Evolutionary conservation across 92 coral and sea anemone genomes (phyloP).

Genomic region (Porites cylindrica): DNA sequence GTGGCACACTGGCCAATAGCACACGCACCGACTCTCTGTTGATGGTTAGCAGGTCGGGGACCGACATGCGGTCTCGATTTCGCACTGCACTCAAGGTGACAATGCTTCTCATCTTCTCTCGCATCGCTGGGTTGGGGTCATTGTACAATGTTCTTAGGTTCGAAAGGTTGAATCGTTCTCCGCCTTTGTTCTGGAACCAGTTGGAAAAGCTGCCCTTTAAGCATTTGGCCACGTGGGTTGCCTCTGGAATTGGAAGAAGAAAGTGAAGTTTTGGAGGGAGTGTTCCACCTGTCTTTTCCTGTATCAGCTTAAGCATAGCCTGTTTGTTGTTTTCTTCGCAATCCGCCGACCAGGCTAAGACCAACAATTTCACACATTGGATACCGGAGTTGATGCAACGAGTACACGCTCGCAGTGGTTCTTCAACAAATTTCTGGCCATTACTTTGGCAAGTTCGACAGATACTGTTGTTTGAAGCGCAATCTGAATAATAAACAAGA

Average conservation of each 20-base stretch:
- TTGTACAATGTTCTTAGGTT: constrained; percentile 49
- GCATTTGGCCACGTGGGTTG: constrained; percentile 49
- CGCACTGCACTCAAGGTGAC: constrained; percentile 45
- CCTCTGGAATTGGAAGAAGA: constrained; percentile 41
- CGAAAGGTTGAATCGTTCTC: constrained; percentile 62
- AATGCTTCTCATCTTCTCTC: constrained; percentile 3
- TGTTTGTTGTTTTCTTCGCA: constrained; percentile 56
- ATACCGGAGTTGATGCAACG: constrained; percentile 44
- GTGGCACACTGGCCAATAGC: background rate
- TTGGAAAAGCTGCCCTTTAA: constrained; percentile 50
- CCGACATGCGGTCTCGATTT: constrained; percentile 58
- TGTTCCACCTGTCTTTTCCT: constrained; percentile 20
- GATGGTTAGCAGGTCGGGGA: constrained; percentile 25
- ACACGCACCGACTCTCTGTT: constrained; percentile 15
- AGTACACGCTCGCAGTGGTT: constrained; percentile 45
- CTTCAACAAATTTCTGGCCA: constrained; percentile 52
- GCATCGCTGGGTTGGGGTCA: constrained; percentile 34
- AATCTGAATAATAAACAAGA: constrained; percentile 30
- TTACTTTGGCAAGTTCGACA: constrained; percentile 25
- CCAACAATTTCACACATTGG: constrained; percentile 48
- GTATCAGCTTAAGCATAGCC: constrained; percentile 26
- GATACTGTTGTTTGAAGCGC: constrained; percentile 16
- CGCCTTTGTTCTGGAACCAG: constrained; percentile 52
- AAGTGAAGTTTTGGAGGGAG: constrained; percentile 30
- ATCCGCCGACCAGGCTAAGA: constrained; percentile 48